Evolutionary conservation across 2,113 vertebrate species (phyloP).

Genomic region (Rafetus swinhoei): DNA sequence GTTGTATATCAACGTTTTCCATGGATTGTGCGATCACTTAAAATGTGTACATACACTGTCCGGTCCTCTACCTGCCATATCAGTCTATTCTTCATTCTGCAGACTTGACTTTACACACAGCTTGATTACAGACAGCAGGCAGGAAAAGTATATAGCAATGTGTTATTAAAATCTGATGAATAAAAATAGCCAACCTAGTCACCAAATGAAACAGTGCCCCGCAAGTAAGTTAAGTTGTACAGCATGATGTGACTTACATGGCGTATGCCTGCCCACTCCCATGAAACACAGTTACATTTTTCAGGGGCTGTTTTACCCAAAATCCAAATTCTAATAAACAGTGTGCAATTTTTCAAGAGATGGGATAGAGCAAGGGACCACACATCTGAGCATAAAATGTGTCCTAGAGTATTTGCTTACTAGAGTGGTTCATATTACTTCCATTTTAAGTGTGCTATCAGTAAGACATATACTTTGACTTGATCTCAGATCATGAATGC

Average conservation of each 20-base stretch:
- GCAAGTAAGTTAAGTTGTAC: background rate
- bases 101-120: background rate
- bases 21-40: background rate
- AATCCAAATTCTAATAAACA: background rate
- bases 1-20: background rate
- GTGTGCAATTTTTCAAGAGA: background rate
- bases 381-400: background rate
- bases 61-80: background rate
- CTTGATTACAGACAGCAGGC: background rate
- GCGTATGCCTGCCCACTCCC: background rate
- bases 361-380: background rate
- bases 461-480: rapidly evolving
- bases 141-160: background rate
- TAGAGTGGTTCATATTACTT: background rate
- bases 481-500: background rate
- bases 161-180: background rate
- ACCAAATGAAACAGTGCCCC: background rate
- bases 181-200: background rate
- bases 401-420: background rate
- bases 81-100: rapidly evolving
- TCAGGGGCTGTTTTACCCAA: background rate
- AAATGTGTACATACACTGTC: background rate
- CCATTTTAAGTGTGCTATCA: background rate
- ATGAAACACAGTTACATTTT: background rate
- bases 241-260: background rate